Evolutionary conservation across 2,888 invertebrate genomes (phyloP).

Genomic region (Calliphora vomitoria): DNA sequence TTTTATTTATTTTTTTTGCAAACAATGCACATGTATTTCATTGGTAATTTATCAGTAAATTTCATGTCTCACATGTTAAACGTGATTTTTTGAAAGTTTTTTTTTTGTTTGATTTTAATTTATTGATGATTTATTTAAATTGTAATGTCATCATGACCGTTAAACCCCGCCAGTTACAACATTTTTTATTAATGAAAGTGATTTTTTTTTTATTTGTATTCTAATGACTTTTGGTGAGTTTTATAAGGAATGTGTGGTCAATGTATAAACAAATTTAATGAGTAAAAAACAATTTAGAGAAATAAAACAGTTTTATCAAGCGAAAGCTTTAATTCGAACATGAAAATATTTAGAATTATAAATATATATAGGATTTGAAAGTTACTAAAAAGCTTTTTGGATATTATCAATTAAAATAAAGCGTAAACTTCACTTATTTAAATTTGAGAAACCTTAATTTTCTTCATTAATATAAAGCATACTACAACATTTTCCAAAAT

Average conservation of each 20-base stretch:
- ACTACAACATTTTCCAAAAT: no score
- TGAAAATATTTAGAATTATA: not conserved
- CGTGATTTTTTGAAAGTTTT: constrained; percentile 48
- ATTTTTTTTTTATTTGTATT: constrained; percentile 13
- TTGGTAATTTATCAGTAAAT: constrained; percentile 35
- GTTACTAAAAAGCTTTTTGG: not conserved
- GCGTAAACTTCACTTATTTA: no score
- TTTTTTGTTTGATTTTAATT: constrained; percentile 14
- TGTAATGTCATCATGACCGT: constrained; percentile 43
- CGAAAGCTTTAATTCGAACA: not conserved
- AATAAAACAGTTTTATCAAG: not conserved
- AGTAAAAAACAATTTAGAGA: not conserved
- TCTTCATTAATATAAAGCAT: no score
- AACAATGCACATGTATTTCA: constrained; percentile 6
- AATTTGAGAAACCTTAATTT: no score
- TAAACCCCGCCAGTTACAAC: constrained; percentile 33
- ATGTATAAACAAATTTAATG: not conserved
- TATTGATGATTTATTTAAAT: constrained; percentile 51
- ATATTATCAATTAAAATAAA: no score
- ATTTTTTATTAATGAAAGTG: constrained; percentile 19
- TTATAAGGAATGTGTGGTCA: constrained; percentile 10
- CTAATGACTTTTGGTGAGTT: constrained; percentile 12
- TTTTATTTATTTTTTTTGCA: not conserved
- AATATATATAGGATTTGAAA: no score
- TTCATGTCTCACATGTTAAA: constrained; percentile 58